Percentiles rank a stretch among this genome's conserved stretches.
Evolutionary conservation across 1,140 invertebrate genomes (phyloP).

Genomic region (Drosophila quadrilineata): DNA sequence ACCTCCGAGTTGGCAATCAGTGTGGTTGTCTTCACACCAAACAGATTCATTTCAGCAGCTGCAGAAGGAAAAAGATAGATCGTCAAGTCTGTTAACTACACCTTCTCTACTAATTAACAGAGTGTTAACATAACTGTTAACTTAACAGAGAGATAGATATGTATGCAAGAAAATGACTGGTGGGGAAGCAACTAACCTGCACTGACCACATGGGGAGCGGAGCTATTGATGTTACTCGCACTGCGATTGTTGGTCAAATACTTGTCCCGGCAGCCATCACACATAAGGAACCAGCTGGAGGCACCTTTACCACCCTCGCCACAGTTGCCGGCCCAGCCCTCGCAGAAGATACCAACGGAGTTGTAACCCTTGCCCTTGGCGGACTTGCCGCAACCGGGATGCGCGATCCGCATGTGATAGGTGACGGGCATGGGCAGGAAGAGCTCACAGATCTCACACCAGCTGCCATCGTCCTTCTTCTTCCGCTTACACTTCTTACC

Average conservation of each 20-base stretch:
- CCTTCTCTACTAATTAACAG: too few relatives aligned
- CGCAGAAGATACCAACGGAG: constrained; percentile 90
- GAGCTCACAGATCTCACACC: constrained; percentile 93
- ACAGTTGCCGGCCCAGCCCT: constrained; percentile 93
- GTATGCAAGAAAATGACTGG: background rate
- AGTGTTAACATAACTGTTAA: too few relatives aligned
- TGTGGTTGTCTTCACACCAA: constrained; percentile 71
- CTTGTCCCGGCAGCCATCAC: constrained; percentile 93
- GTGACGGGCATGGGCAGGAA: constrained; percentile 89
- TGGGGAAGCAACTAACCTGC: constrained; percentile 27
- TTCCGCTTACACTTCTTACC: constrained; percentile 83
- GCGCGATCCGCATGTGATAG: constrained; percentile 93
- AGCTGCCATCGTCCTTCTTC: constrained; percentile 82
- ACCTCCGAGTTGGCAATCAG: constrained; percentile 79
- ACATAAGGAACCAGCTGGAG: constrained; percentile 95
- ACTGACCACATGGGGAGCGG: constrained; percentile 35
- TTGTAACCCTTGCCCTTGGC: constrained; percentile 94
- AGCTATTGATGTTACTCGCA: constrained; percentile 64
- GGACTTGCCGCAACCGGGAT: constrained; percentile 94
- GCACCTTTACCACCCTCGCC: constrained; percentile 91
- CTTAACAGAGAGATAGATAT: too few relatives aligned
- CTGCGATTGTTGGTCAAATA: constrained; percentile 85
- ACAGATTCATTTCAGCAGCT: constrained; percentile 71
- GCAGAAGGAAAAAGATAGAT: background rate
- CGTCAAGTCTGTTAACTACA: too few relatives aligned